Evolutionary conservation across 2,888 invertebrate species (phyloP).

Genomic region (Philereme transversata): DNA sequence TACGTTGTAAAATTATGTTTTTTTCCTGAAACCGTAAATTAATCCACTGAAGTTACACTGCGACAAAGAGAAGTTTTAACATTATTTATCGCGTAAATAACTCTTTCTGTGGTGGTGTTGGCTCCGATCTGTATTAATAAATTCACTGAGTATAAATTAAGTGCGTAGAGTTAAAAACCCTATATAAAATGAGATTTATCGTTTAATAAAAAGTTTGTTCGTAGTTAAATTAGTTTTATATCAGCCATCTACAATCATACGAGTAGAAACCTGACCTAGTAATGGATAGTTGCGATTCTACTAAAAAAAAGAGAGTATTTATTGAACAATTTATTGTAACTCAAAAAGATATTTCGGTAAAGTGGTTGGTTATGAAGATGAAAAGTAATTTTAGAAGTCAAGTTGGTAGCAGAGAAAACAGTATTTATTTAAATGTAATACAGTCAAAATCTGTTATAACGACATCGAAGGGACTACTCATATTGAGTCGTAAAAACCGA

Average conservation of each 20-base stretch:
- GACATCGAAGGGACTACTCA: no score
- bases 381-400: background rate
- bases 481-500: no score
- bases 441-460: no score
- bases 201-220: conserved; percentile 26
- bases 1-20: conserved; percentile 29
- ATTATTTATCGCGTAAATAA: conserved; percentile 58
- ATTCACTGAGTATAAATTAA: conserved; percentile 59
- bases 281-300: background rate
- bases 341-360: background rate
- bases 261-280: background rate
- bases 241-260: conserved; percentile 4
- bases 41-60: conserved; percentile 30
- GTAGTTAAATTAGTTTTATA: conserved; percentile 13
- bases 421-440: no score
- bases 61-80: conserved; percentile 49
- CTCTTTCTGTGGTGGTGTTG: conserved; percentile 59
- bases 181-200: conserved; percentile 29
- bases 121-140: conserved; percentile 58
- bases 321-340: background rate
- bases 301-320: background rate
- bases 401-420: background rate
- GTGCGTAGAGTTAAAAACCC: conserved; percentile 51
- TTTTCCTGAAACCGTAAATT: conserved; percentile 33
- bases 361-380: background rate